Conservation (phyloP, 1,140 invertebrate species). For the Ooceraea biroi region DNA sequence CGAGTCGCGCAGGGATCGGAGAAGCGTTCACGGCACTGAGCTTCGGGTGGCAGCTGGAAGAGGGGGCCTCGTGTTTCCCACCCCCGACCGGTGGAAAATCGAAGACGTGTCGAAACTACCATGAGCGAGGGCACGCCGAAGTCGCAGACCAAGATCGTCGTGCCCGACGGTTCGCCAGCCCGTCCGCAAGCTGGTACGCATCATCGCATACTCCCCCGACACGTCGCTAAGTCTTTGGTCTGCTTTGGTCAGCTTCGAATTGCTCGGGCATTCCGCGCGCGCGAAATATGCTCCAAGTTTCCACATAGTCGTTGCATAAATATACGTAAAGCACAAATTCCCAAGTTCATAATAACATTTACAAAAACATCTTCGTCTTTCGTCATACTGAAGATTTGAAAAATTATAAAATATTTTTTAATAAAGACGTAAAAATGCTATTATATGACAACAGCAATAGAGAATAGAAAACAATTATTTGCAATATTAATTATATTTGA, state of each 20-base stretch:
- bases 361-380: too few relatives aligned
- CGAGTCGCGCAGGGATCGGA: slow-evolving; percentile 17
- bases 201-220: neutral
- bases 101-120: slow-evolving; percentile 64
- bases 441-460: too few relatives aligned
- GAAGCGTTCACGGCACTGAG: slow-evolving; percentile 39
- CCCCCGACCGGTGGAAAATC: slow-evolving; percentile 57
- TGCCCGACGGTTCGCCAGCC: slow-evolving; percentile 76
- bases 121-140: slow-evolving; percentile 78
- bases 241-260: too few relatives aligned
- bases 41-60: slow-evolving; percentile 42
- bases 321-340: neutral
- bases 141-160: slow-evolving; percentile 66
- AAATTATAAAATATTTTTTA: too few relatives aligned
- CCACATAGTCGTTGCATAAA: neutral
- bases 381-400: too few relatives aligned
- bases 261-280: neutral
- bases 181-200: slow-evolving; percentile 77
- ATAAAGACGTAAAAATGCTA: too few relatives aligned
- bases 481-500: too few relatives aligned
- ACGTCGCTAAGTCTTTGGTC: neutral
- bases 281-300: neutral
- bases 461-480: too few relatives aligned
- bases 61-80: slow-evolving; percentile 46
- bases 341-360: too few relatives aligned